Base-by-base conservation (phyloP, 64 coral and sea anemone species). In the Acropora yongei region DNA sequence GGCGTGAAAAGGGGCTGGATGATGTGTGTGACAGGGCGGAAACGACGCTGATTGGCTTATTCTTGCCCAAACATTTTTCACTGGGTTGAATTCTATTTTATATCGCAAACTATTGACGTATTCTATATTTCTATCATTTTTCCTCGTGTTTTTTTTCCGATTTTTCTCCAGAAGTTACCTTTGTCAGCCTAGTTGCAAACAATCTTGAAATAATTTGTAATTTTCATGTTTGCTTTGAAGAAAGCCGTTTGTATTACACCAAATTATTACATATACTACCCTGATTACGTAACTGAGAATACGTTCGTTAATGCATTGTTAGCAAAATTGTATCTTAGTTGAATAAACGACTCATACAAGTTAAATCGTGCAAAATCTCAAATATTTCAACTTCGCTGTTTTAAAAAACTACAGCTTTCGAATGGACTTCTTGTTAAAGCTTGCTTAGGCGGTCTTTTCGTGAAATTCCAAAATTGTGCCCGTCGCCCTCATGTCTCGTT, bases 1-100 rank as follows among this genome's bases (percentile, higher is more conserved):
- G 79, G 79, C 30, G 79, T 82, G 55, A 43, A 3, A 7, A 82
- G 53, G 79, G 79, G 20, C 30, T 6, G 20, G 79, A 10, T 82
- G 79, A 82, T 57, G 30, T 20, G 79, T 42, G 4, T 82, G 57
- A 16, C 53, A 53, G 55, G 53, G 65, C 19, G 55, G 11, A 14
- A 4, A 13, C 2, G n/a, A 40, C 19, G 19, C 14, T 61, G 49
- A 76, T 88, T 60, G 69, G 53, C n/a, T 72, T 0, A 20, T 2
- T 42, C 1, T 9, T 0, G 30, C 53, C 13, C 41, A 12, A 9
- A 41, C 55, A 43, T 51, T 63, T 65, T 78, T 78, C 13, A 49
- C 45, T 78, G 6, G 41, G 1, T 44, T 14, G 12, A 67, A 67
- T 14, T 67, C 51, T 8, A 67, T 67, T 74, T 20, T 4, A 8